These are phyloP conservation scores for Euglossa dilemma DNA, from an alignment of 1,140 invertebrate species.

Conservation along the genomic window DNA sequence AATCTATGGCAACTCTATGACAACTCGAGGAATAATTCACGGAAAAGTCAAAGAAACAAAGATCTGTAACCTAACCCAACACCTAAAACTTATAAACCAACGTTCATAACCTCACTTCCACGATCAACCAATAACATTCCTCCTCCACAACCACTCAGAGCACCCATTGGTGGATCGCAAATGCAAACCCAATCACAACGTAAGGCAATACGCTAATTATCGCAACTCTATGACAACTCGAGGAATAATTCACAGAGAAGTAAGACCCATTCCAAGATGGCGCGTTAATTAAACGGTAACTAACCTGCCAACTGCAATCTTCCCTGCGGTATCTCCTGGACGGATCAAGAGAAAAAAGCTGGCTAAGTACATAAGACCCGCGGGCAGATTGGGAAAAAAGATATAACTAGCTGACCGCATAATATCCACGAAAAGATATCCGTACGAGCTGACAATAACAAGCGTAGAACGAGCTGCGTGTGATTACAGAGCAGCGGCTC, in stretches of 20 bases:
- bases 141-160: no score
- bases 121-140: no score
- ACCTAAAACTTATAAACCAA: no score
- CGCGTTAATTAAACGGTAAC: conserved; percentile 1
- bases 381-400: background rate
- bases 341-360: background rate
- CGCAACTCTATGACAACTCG: background rate
- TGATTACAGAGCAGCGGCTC: conserved; percentile 21
- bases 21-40: no score
- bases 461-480: background rate
- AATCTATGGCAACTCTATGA: no score
- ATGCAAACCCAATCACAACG: background rate
- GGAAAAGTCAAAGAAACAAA: no score
- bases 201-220: background rate
- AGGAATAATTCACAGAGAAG: background rate
- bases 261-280: background rate
- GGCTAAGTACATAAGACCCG: conserved; percentile 16
- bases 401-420: conserved; percentile 25
- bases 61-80: no score
- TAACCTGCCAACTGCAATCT: background rate
- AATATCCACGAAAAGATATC: conserved; percentile 19
- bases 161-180: no score
- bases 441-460: background rate
- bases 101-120: no score
- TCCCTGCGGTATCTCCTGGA: background rate